phyloP scores from a whole-genome alignment of 1,140 invertebrate species.

The Drosophila biarmipes region DNA sequence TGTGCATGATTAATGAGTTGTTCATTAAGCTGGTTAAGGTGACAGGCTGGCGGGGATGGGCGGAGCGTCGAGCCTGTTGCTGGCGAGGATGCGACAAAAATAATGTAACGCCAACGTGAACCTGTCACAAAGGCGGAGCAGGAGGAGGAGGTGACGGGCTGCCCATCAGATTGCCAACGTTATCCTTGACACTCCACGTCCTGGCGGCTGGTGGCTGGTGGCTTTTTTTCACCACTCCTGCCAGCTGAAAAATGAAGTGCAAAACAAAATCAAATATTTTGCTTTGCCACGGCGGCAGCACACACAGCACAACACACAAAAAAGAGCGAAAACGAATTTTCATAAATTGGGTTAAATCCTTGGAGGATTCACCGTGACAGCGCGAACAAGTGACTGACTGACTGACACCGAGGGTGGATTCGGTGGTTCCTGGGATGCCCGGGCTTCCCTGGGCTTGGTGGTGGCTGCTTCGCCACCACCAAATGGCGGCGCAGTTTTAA shows the following conservation, averaged over 20 bases:
- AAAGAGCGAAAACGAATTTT: slow-evolving; percentile 61
- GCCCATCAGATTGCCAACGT: slow-evolving; percentile 58
- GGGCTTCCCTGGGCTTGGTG: background rate
- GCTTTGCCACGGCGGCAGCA: slow-evolving; percentile 35
- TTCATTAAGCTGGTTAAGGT: slow-evolving; percentile 82
- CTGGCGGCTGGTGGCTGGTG: slow-evolving; percentile 51
- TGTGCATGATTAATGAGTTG: slow-evolving; percentile 81
- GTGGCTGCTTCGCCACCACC: slow-evolving; percentile 64
- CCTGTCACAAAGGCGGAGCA: slow-evolving; percentile 50
- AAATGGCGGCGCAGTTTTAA: slow-evolving; percentile 59
- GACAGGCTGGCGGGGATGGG: slow-evolving; percentile 54
- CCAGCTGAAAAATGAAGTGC: slow-evolving; percentile 77
- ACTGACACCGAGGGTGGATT: slow-evolving; percentile 46
- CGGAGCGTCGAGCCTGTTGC: slow-evolving; percentile 54
- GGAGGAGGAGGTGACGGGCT: slow-evolving; percentile 14
- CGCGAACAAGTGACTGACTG: slow-evolving; percentile 77
- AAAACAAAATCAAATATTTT: slow-evolving; percentile 82
- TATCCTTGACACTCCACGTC: slow-evolving; percentile 73
- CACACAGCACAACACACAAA: slow-evolving; percentile 8
- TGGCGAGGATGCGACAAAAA: slow-evolving; percentile 38
- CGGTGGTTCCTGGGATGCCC: slow-evolving; percentile 23
- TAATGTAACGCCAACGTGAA: slow-evolving; percentile 53
- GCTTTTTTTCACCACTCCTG: slow-evolving; percentile 29
- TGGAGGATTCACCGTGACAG: slow-evolving; percentile 80
- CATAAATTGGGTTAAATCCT: slow-evolving; percentile 83